Evolutionary conservation across 2,113 vertebrate genomes (phyloP), one percentile per base, ranked within the genome.

Genomic region (Willisornis vidua): DNA sequence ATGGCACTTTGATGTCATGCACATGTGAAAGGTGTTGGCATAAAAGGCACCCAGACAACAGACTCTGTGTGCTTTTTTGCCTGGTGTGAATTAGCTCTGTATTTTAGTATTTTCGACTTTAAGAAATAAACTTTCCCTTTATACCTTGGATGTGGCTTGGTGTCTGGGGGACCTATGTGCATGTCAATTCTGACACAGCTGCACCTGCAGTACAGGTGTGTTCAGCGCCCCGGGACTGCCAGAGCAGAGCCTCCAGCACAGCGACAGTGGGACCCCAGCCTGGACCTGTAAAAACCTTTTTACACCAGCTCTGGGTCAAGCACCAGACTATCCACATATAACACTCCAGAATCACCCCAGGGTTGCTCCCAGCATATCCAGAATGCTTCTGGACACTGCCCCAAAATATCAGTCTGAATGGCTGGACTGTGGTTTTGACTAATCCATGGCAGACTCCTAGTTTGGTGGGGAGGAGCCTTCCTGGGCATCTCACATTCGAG

Each of bases 291-390:
- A 43, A 48, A 79, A 20, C 12, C 49, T 31, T 15, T 23, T 57
- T 20, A 26, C 29, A 26, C 2, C 49, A 70, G 5, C 23, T 19
- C 3, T 2, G 19, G 22, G 23, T 6, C 54, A 85, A 31, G 62
- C 35, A 58, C 45, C 52, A 63, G 67, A 33, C 26, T 49, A 12
- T 8, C 26, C 26, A 7, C 3, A 4, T 26, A 25, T 18, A 72
- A 19, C 0, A 0, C 13, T 25, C 82, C 28, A 14, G 5, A 8
- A 28, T 23, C 48, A 41, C 24, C 3, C 2, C 0, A 15, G 25
- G 2, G 31, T 35, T 35, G 48, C 33, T 63, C 75, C 51, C 61
- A 59, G 52, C 12, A 14, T 23, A 19, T 10, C 65, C 48, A 13
- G 14, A 35, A 51, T 5, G 6, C 25, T 7, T n/a, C 14, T 55